A percentile compares a stretch with the other conserved stretches of the same genome.
Evolutionary conservation across 2,888 invertebrate genomes (phyloP).

Genomic region (Aelia acuminata): DNA sequence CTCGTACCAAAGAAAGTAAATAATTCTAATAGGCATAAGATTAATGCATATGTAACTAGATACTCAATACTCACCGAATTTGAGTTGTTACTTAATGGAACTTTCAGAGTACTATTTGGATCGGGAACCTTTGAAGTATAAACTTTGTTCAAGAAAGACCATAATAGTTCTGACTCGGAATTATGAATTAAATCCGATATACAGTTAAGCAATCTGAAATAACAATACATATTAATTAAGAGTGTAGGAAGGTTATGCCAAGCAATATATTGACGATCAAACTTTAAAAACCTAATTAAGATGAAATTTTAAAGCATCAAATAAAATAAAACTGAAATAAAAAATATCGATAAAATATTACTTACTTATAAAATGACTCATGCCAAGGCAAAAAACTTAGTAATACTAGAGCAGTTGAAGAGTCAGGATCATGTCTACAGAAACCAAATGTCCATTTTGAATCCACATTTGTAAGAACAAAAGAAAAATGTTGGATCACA

Average conservation of each 20-base stretch:
- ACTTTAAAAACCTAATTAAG: not conserved
- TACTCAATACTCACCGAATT: slow-evolving; percentile 61
- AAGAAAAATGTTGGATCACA: slow-evolving; percentile 94
- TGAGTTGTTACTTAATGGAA: slow-evolving; percentile 73
- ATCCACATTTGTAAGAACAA: slow-evolving; percentile 94
- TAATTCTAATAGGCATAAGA: not conserved
- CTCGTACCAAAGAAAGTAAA: too few relatives aligned
- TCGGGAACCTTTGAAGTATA: slow-evolving; percentile 79
- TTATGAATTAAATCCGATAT: slow-evolving; percentile 83
- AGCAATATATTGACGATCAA: not conserved
- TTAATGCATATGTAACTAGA: not conserved
- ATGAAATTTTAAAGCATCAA: not conserved
- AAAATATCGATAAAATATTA: slow-evolving; percentile 65
- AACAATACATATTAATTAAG: slow-evolving; percentile 20
- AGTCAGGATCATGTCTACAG: slow-evolving; percentile 93
- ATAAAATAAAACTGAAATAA: not conserved
- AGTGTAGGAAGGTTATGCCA: not conserved
- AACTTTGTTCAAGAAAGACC: slow-evolving; percentile 77
- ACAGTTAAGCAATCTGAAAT: slow-evolving; percentile 82
- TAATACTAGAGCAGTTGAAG: slow-evolving; percentile 86
- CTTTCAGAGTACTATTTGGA: slow-evolving; percentile 77
- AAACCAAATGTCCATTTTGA: slow-evolving; percentile 98
- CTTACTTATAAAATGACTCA: slow-evolving; percentile 93
- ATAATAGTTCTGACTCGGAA: slow-evolving; percentile 73
- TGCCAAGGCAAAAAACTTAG: slow-evolving; percentile 96